Base-by-base conservation (phyloP, 1,140 invertebrate genomes). In the Plutomurus gul region DNA sequence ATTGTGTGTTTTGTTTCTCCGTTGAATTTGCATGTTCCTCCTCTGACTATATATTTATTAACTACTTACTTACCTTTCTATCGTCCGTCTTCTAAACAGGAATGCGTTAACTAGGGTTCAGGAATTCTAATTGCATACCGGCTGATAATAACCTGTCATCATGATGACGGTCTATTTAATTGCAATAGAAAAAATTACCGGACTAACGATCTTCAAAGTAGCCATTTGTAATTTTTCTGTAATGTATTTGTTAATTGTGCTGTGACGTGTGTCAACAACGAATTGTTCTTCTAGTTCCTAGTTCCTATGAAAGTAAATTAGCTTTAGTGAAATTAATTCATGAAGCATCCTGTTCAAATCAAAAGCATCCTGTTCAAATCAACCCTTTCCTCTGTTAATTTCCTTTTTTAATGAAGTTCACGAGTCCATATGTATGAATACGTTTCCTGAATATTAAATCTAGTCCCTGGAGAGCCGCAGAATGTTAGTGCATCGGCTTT, bases 391-490 rank as follows among this genome's bases (percentile, higher is more conserved):
- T 72, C n/a, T 72, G 11, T 72, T 13, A 72, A 16, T 39, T 22
- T 40, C 36, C 36, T 72, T 40, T 10, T 40, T 13, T 72, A 6
- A 22, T 8, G 18, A 13, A 22, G 11, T 72, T 39, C 27, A 36
- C 22, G 16, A 33, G 47, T 47, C 7, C 30, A 27, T n/a, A n/a
- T 49, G 33, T 75, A 37, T 36, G 51, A 74, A 79, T 47, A 40
- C 65, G 25, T 79, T 30, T 73, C 11, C 36, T 60, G 39, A 11
- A 13, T 72, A 33, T 65, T 65, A 65, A 65, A 25, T 65, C 6
- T 91, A 99, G 97, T 99, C 88, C 97, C 97, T 80, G 96, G 96
- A 81, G 93, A 97, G 88, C 97, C 97, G 49, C 92, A 94, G 86
- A 93, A 96, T 84, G 95, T 99, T 37, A 92, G 91, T 87, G 94